A percentile compares a stretch with the other conserved stretches of the same genome.
phyloP scores from a whole-genome alignment of 2,888 invertebrate genomes.

The Tillus elongatus region DNA sequence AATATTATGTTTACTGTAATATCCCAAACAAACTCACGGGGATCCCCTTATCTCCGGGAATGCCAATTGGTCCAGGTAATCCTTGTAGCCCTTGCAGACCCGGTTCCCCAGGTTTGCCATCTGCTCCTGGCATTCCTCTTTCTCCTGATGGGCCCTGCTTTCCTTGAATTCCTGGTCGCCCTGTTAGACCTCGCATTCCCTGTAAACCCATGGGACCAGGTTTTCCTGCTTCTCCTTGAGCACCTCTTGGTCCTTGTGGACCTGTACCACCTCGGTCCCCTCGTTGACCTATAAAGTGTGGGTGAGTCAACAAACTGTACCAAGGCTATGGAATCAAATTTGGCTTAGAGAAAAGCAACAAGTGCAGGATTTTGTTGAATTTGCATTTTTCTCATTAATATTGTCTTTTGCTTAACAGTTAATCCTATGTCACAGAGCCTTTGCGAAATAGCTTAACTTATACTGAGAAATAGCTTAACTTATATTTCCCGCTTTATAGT shows the following conservation, averaged over 20 bases:
- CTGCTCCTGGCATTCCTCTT: conserved; percentile 68
- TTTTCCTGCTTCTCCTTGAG: conserved; percentile 50
- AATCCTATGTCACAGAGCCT: too few relatives aligned
- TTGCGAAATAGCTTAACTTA: too few relatives aligned
- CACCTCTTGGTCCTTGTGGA: conserved; percentile 53
- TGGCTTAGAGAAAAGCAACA: conserved; percentile 1
- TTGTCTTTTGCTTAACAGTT: too few relatives aligned
- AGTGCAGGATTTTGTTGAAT: too few relatives aligned
- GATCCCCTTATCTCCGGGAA: conserved; percentile 68
- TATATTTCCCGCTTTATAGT: too few relatives aligned
- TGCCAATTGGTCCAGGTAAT: conserved; percentile 65
- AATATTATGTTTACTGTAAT: too few relatives aligned
- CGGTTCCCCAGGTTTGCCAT: conserved; percentile 77
- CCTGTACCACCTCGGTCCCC: conserved; percentile 67
- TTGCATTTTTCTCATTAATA: too few relatives aligned
- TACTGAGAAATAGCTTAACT: too few relatives aligned
- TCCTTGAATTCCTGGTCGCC: conserved; percentile 61
- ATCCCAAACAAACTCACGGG: too few relatives aligned
- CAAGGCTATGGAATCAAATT: conserved; percentile 4
- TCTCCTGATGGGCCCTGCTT: conserved; percentile 63
- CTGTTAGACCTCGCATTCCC: conserved; percentile 54
- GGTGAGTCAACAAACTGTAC: too few relatives aligned
- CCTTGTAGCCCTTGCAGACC: conserved; percentile 75
- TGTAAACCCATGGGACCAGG: conserved; percentile 50
- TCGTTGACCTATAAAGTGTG: conserved; percentile 45